phyloP scores from a whole-genome alignment of 1,140 invertebrate species.

The Tetramorium simillimum region DNA sequence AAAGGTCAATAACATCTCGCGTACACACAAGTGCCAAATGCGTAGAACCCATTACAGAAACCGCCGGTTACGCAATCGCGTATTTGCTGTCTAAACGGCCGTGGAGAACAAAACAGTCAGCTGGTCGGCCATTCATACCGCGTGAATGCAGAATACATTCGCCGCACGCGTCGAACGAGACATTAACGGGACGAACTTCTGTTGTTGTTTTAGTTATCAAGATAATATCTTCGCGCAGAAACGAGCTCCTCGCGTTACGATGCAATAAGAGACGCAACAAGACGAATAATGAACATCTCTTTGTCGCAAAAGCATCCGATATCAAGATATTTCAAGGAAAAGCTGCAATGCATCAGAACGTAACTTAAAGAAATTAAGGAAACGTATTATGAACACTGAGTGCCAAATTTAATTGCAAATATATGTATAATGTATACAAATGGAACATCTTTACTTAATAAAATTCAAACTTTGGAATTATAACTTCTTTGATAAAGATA shows the following conservation, averaged over 20 bases:
- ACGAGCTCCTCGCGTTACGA: not conserved
- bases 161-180: not conserved
- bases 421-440: not conserved
- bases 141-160: conserved; percentile 8
- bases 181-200: not conserved
- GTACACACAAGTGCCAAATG: not conserved
- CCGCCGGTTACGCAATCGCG: conserved; percentile 15
- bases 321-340: not conserved
- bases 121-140: conserved; percentile 46
- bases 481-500: not conserved
- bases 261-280: not conserved
- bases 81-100: not conserved
- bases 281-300: not conserved
- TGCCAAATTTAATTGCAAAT: not conserved
- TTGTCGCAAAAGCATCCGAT: not conserved
- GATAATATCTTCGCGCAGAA: not conserved
- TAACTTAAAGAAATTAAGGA: not conserved
- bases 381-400: not conserved
- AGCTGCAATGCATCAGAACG: not conserved
- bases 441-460: not conserved
- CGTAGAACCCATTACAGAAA: conserved; percentile 10
- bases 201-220: not conserved
- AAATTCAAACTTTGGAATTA: not conserved
- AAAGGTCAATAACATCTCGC: conserved; percentile 11
- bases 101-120: conserved; percentile 42